Percentiles rank a stretch among this genome's conserved stretches.
phyloP scores from a whole-genome alignment of 2,113 vertebrate genomes.

The Terrapene triunguis region DNA sequence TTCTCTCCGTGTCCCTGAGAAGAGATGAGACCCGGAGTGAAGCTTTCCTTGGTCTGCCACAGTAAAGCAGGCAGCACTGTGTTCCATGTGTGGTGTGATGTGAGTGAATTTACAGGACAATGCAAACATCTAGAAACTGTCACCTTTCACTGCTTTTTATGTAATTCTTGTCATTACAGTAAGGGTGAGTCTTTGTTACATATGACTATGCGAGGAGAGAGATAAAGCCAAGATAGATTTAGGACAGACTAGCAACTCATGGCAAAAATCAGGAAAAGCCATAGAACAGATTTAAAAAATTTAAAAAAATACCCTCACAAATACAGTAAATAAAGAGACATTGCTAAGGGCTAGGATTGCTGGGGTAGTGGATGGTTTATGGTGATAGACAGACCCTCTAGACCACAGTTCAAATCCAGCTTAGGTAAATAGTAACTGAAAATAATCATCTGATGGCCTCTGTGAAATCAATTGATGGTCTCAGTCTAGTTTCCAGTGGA shows the following conservation, averaged over 20 bases:
- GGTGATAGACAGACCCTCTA: neutral
- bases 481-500: neutral
- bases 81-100: neutral
- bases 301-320: neutral
- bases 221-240: neutral
- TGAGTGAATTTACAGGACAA: neutral
- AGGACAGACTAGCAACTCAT: neutral
- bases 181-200: neutral
- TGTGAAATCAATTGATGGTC: neutral
- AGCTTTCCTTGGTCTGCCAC: fast-evolving
- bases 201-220: neutral
- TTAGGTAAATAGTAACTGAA: neutral
- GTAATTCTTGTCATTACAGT: neutral
- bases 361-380: neutral
- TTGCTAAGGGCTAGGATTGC: neutral
- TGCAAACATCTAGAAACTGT: fast-evolving
- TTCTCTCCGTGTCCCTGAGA: fast-evolving
- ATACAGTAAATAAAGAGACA: neutral
- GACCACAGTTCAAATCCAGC: neutral
- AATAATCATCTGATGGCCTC: neutral
- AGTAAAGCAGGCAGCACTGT: neutral
- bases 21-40: neutral
- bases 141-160: neutral
- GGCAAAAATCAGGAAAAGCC: neutral
- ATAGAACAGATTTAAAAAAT: neutral